Base-by-base conservation (phyloP, 1,140 invertebrate species). In the Leptinotarsa defecta region DNA sequence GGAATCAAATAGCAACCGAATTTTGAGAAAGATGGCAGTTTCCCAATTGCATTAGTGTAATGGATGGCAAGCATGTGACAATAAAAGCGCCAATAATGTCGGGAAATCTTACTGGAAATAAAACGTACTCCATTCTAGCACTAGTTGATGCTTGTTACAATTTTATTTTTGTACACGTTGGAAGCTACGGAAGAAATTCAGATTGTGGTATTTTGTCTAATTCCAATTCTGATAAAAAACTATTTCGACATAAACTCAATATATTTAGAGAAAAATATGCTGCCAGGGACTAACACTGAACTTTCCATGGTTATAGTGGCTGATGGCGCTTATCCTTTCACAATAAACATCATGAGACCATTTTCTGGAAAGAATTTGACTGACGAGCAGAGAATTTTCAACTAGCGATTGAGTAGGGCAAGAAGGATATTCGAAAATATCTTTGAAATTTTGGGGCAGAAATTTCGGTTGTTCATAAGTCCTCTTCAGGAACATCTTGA, bases 61-160 rank as follows among this genome's bases (percentile, higher is more conserved):
- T 88, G 17, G 86, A 87, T 81, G 85, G 86, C 15, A 88, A 86
- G 73, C 86, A 87, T 71, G 75, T 87, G 11, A 68, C 75, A 65
- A 85, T 87, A 48, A 24, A 24, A 24, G 22, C 3, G 22, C 22
- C 20, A 24, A 24, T 24, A 24, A 24, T 24, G 22, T 24, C 22
- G 22, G 3, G 22, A 24, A 24, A 24, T 24, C 22, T 24, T 24
- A 24, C 22, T 24, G 2, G 2, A 3, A 24, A 24, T 2, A 24
- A 24, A 24, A 24, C 22, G 22, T 24, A 24, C 3, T 24, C 3
- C 22, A 24, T 24, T 24, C 2, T 3, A 24, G 22, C 22, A 24
- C 2, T 24, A 24, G 22, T 24, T 24, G 22, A 24, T 24, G 3
- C 24, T 4, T 24, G 24, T 24, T 0, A 24, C 24, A 5, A 4